phyloP scores from a whole-genome alignment of 1,140 invertebrate genomes.

The Coenobita brevimanus region DNA sequence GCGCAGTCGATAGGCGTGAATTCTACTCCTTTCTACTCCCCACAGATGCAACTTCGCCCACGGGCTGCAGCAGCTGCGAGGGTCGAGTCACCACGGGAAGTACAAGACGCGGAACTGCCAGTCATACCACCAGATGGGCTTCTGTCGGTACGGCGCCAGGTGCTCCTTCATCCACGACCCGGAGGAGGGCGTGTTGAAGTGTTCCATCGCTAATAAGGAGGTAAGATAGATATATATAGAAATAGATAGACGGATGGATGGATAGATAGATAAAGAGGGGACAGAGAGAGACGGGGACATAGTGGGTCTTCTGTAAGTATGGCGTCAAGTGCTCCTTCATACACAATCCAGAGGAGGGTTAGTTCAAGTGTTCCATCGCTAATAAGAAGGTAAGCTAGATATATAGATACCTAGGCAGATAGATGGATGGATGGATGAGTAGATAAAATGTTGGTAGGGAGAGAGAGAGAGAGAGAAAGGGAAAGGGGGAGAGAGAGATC shows the following conservation, averaged over 20 bases:
- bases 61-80: conserved; percentile 56
- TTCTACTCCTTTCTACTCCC: neutral
- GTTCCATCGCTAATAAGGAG: conserved; percentile 68
- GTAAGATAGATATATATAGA: no score
- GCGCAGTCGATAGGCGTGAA: no score
- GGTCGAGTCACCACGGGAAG: conserved; percentile 67
- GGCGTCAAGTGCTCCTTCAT: conserved; percentile 70
- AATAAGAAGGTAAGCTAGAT: conserved; percentile 67
- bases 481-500: no score
- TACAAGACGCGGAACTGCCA: conserved; percentile 70
- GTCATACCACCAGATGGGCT: conserved; percentile 69
- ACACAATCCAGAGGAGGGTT: conserved; percentile 68
- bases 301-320: conserved; percentile 69
- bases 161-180: conserved; percentile 71
- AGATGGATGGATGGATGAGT: no score
- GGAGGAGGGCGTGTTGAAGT: conserved; percentile 68
- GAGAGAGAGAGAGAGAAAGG: no score
- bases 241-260: no score
- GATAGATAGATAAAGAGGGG: no score
- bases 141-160: conserved; percentile 69
- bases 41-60: conserved; percentile 69
- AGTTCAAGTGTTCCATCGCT: conserved; percentile 66
- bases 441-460: no score
- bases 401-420: no score
- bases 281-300: no score